Conservation (phyloP, 92 coral and sea anemone genomes). For the Umimayanthus chanpuru region DNA sequence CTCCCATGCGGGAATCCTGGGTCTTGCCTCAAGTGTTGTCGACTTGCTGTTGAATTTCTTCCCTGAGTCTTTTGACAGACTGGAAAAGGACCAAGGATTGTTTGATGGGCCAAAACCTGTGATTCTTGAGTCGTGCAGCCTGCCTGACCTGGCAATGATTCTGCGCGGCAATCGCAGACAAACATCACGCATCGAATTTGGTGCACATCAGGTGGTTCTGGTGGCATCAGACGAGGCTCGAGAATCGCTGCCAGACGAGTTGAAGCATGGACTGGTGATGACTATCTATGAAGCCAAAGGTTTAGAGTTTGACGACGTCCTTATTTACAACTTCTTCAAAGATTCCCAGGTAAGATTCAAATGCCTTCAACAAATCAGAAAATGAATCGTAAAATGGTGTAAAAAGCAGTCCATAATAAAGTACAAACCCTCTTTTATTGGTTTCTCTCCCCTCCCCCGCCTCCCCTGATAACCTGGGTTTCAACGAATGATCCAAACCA, state of each 20-base stretch:
- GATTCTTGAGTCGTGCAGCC: slow-evolving; percentile 53
- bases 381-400: background rate
- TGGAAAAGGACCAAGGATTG: slow-evolving; percentile 62
- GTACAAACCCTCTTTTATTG: no score
- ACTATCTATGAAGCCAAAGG: slow-evolving; percentile 69
- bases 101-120: slow-evolving; percentile 64
- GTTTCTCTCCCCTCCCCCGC: no score
- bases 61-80: slow-evolving; percentile 58
- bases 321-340: slow-evolving; percentile 65
- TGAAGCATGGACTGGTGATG: slow-evolving; percentile 57
- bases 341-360: slow-evolving; percentile 53
- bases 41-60: slow-evolving; percentile 55
- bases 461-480: no score
- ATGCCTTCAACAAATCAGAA: background rate
- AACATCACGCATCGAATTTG: slow-evolving; percentile 63
- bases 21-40: slow-evolving; percentile 55
- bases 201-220: slow-evolving; percentile 63
- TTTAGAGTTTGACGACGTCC: slow-evolving; percentile 60
- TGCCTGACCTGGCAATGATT: slow-evolving; percentile 59
- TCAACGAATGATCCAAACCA: background rate
- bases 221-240: slow-evolving; percentile 66
- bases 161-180: slow-evolving; percentile 60
- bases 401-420: background rate
- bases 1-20: slow-evolving; percentile 58
- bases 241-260: slow-evolving; percentile 55